Evolutionary conservation across 2,797 vertebrate species (phyloP).

Genomic region (Psittacula echo): DNA sequence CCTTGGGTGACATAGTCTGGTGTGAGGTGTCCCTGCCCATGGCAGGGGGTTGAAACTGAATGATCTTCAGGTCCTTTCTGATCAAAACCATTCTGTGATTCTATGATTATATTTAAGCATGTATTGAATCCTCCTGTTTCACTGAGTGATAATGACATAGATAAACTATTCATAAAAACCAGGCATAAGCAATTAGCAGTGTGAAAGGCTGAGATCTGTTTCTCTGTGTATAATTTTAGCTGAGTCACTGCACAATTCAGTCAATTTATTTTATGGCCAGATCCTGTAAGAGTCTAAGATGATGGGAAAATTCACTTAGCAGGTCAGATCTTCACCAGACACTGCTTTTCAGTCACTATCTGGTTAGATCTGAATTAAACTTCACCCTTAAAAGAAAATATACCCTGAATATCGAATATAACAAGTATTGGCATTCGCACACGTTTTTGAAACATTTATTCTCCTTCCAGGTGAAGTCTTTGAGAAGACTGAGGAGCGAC

Average conservation of each 20-base stretch:
- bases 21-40: not conserved
- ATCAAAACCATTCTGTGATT: not conserved
- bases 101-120: not conserved
- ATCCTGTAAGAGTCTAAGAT: not conserved
- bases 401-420: not conserved
- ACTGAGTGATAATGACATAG: not conserved
- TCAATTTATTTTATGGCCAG: not conserved
- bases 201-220: not conserved
- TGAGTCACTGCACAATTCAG: not conserved
- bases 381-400: not conserved
- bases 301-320: not conserved
- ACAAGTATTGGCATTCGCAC: not conserved
- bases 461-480: conserved; percentile 77
- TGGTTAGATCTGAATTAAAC: not conserved
- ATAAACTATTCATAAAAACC: not conserved
- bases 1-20: not conserved
- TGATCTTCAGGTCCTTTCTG: not conserved
- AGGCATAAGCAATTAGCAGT: not conserved
- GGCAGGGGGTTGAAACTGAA: not conserved
- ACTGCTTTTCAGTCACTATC: not conserved
- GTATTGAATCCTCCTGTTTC: not conserved
- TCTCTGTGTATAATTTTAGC: not conserved
- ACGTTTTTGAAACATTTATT: not conserved
- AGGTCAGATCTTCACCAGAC: not conserved
- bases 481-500: conserved; percentile 83